Evolutionary conservation across 2,113 vertebrate species (phyloP), one percentile per base, ranked within the genome.

Genomic region (Sinocyclocheilus rhinocerous): DNA sequence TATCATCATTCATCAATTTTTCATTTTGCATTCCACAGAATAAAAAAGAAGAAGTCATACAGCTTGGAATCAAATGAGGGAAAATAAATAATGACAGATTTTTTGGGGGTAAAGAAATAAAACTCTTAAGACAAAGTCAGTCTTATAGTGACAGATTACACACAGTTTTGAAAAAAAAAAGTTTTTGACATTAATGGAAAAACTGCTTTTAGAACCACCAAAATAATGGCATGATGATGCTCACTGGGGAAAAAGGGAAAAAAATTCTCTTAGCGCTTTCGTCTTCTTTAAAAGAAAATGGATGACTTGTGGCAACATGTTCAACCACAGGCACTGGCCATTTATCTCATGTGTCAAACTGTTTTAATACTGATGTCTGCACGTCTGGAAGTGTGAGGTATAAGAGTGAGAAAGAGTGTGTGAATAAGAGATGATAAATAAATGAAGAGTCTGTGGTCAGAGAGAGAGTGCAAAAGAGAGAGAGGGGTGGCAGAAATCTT

Each of bases 401-500:
- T 57, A 72, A 26, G 91, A 93, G 90, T 82, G 59, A 29, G 6
- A 61, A 16, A 36, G 77, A 42, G 29, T 26, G 61, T 6, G 15
- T 9, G 33, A 63, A 18, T 39, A 29, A 67, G 39, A 50, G n/a
- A 48, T 80, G 36, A 80, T 80, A 24, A 80, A 80, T 80, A 80
- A 63, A 80, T 80, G 20, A 80, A 59, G 77, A 63, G 78, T 39
- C 22, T 80, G 78, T 63, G 78, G 78, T 80, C 78, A 67, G 59
- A 45, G 7, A 42, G n/a, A 39, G 78, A 88, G 86, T 83, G 90
- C 91, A 9, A 1, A 13, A 36, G 5, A 59, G 90, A 94, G 5
- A 59, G 90, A 94, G 91, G 90, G 93, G 78, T 91, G 91, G 91
- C 94, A 94, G 92, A 90, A 87, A 90, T 88, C 93, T 91, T 92